phyloP scores from a whole-genome alignment of 2,113 vertebrate species.

The Corythaeola cristata region DNA sequence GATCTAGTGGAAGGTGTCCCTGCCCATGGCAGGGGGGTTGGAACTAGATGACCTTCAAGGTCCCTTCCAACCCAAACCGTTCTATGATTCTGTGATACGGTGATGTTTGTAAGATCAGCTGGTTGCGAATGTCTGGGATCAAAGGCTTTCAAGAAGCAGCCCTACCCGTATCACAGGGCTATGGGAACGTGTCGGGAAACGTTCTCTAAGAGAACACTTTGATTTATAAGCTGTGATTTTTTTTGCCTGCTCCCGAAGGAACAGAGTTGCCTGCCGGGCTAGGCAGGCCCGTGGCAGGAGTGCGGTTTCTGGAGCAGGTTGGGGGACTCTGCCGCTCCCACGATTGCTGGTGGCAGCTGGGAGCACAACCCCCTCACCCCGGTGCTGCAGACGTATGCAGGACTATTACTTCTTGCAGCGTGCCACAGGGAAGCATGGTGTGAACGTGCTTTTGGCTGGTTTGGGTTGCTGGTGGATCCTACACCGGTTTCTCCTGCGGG shows the following conservation, averaged over 20 bases:
- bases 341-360: not conserved
- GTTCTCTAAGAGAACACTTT: not conserved
- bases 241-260: constrained; percentile 25
- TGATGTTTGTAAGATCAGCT: not conserved
- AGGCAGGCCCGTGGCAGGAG: not conserved
- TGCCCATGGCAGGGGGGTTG: too few species aligned
- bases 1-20: too few species aligned
- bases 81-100: not conserved
- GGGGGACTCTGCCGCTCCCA: not conserved
- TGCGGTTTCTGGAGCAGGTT: not conserved
- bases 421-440: accelerated
- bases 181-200: not conserved
- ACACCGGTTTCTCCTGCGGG: not conserved
- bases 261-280: constrained; percentile 11
- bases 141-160: not conserved
- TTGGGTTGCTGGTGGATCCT: not conserved
- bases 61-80: too few species aligned
- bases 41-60: too few species aligned
- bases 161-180: not conserved
- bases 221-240: constrained; percentile 23
- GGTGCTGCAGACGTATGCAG: not conserved
- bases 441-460: not conserved
- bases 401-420: not conserved
- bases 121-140: not conserved
- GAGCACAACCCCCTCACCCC: not conserved